phyloP scores from a whole-genome alignment of 2,888 invertebrate species.

The Dermolepida albohirtum region DNA sequence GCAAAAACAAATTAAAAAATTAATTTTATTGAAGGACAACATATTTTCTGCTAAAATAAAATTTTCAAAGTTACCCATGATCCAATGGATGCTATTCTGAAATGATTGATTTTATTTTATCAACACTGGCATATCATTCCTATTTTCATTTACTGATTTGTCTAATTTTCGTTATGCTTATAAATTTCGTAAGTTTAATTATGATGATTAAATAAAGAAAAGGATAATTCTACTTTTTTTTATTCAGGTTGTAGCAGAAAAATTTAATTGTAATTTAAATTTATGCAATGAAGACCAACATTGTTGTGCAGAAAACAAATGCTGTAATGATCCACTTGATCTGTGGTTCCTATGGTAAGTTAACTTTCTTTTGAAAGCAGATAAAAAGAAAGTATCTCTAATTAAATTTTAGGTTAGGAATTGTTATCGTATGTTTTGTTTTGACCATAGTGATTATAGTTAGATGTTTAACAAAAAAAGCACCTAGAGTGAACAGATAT shows the following conservation, averaged over 20 bases:
- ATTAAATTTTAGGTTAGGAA: constrained; percentile 53
- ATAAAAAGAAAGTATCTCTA: constrained; percentile 1
- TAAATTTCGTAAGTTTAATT: constrained; percentile 23
- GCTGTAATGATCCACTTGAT: constrained; percentile 56
- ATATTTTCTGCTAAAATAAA: no score
- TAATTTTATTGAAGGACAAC: no score
- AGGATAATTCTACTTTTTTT: not conserved
- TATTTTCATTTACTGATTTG: constrained; percentile 11
- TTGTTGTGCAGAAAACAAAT: constrained; percentile 61
- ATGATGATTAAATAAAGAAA: not conserved
- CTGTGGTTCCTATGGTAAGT: constrained; percentile 61
- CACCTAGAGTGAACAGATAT: constrained; percentile 16
- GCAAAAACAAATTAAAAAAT: no score
- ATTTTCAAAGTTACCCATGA: no score
- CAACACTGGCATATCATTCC: constrained; percentile 17
- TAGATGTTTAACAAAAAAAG: constrained; percentile 12
- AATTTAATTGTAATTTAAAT: constrained; percentile 59
- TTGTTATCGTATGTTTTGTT: constrained; percentile 54
- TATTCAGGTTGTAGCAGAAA: constrained; percentile 13
- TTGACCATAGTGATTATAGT: constrained; percentile 47
- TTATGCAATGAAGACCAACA: constrained; percentile 57
- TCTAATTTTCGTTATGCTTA: constrained; percentile 3
- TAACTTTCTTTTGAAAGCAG: not conserved
- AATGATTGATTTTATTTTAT: constrained; percentile 3
- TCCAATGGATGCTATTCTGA: no score